Evolutionary conservation across 2,888 invertebrate genomes (phyloP).

Genomic region (Leistus spinibarbis): DNA sequence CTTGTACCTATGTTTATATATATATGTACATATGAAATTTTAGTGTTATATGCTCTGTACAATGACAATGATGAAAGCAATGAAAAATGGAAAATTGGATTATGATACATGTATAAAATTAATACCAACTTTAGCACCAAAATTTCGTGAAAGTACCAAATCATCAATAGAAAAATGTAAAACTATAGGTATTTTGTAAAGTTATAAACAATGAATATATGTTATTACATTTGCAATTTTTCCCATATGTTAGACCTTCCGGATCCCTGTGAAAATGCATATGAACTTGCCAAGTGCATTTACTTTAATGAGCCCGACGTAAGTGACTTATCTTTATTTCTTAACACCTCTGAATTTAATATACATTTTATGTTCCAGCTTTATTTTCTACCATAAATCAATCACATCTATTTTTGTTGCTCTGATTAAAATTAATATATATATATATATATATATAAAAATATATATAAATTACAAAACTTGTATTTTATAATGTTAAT

Average conservation of each 20-base stretch:
- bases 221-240: not conserved
- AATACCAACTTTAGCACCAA: conserved; percentile 56
- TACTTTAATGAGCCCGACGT: conserved; percentile 58
- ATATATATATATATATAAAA: too few relatives aligned
- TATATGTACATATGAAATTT: conserved; percentile 43
- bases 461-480: too few relatives aligned
- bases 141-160: conserved; percentile 59
- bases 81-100: conserved; percentile 61
- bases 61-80: conserved; percentile 58
- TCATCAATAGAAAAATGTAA: conserved; percentile 58
- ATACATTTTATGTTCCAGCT: conserved; percentile 39
- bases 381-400: conserved; percentile 43
- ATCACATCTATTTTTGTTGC: conserved; percentile 11
- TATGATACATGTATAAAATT: conserved; percentile 59
- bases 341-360: too few relatives aligned
- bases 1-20: too few relatives aligned
- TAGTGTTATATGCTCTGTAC: conserved; percentile 61
- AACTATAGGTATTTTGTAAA: conserved; percentile 55
- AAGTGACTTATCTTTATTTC: too few relatives aligned
- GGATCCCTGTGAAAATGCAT: conserved; percentile 61
- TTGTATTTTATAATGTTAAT: too few relatives aligned
- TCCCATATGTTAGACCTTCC: conserved; percentile 59
- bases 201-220: conserved; percentile 35
- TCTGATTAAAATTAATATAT: not conserved
- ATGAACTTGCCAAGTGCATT: conserved; percentile 59